Conservation (phyloP, 2,113 vertebrate genomes). For the Actenoides lindsayi region DNA sequence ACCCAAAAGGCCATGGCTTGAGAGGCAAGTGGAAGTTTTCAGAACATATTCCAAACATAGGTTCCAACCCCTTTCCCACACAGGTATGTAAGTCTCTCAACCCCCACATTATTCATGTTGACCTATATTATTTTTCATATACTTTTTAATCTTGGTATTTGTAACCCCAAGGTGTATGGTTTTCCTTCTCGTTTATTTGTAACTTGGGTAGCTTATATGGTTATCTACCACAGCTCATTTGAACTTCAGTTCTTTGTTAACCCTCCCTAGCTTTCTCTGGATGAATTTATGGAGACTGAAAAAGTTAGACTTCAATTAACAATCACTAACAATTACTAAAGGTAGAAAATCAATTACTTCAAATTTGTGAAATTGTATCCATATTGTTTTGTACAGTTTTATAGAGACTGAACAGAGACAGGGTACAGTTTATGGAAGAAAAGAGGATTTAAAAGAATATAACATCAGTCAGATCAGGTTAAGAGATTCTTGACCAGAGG, state of each 20-base stretch:
- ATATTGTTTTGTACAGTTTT: not conserved
- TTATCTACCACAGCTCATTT: not conserved
- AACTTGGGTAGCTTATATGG: not conserved
- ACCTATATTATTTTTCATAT: not conserved
- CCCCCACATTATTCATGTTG: not conserved
- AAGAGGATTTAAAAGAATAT: not conserved
- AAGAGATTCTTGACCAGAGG: conserved; percentile 9
- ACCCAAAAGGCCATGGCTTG: no score
- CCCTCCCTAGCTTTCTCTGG: not conserved
- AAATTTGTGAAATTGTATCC: not conserved
- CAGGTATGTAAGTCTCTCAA: not conserved
- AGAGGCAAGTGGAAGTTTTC: not conserved
- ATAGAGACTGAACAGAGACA: not conserved
- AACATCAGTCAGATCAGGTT: not conserved
- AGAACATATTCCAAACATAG: not conserved
- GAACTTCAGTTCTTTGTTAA: not conserved
- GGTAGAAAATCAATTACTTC: not conserved
- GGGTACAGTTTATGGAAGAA: not conserved
- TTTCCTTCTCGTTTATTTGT: not conserved
- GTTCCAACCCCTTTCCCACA: not conserved
- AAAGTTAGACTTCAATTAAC: not conserved
- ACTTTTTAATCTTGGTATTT: not conserved
- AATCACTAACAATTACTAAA: not conserved
- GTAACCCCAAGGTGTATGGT: not conserved
- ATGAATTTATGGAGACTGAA: not conserved